Conservation (phyloP, 2,113 vertebrate genomes). For the Tympanuchus pallidicinctus region DNA sequence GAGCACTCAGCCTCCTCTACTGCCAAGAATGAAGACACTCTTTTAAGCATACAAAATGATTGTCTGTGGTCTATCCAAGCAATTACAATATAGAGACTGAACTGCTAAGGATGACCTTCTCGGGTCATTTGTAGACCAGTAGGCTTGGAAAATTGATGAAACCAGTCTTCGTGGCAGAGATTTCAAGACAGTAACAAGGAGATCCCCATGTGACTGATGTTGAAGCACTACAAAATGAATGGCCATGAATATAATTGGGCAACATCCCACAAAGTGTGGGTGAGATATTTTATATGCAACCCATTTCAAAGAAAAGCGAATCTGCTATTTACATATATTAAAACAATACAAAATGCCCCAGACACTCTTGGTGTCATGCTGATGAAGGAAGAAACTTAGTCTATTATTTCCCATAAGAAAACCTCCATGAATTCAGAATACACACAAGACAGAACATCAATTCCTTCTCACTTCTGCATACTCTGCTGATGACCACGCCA, state of each 20-base stretch:
- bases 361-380: neutral
- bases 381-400: neutral
- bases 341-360: neutral
- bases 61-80: neutral
- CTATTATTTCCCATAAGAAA: neutral
- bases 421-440: neutral
- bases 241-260: slow-evolving; percentile 33
- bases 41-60: neutral
- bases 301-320: neutral
- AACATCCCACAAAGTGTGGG: slow-evolving; percentile 14
- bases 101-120: slow-evolving; percentile 37
- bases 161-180: slow-evolving; percentile 14
- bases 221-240: slow-evolving; percentile 35
- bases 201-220: slow-evolving; percentile 48
- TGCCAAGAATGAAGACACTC: neutral
- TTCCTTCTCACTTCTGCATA: neutral
- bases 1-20: neutral
- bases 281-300: neutral
- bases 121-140: slow-evolving; percentile 50
- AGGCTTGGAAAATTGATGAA: slow-evolving; percentile 64
- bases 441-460: neutral
- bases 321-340: neutral
- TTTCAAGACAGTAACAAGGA: slow-evolving; percentile 66
- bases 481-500: neutral
- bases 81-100: neutral